Evolutionary conservation across 2,113 vertebrate species (phyloP), one percentile per base, ranked within the genome.

Genomic region (Manacus vitellinus): DNA sequence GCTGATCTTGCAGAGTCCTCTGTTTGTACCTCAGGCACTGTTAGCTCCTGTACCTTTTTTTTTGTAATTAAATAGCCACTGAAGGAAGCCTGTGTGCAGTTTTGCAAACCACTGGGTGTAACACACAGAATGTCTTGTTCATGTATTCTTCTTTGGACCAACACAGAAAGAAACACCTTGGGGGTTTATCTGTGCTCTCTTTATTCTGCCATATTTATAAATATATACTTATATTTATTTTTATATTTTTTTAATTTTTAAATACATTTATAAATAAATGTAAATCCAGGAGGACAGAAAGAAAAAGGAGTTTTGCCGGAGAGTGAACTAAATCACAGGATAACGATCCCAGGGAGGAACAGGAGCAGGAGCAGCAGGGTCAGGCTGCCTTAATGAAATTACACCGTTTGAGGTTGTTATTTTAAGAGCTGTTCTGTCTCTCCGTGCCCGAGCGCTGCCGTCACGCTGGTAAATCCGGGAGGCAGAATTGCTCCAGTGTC

Each of bases 361-460:
- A 56, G 0, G 20, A 93, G 37, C 68, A 51, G 84, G 52, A 63
- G 30, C 51, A 94, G 59, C 43, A 94, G 89, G 91, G 94, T 95
- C 96, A 95, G 66, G 70, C 76, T 92, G 20, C 58, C 76, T 74
- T 95, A 91, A 97, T 95, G 89, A 94, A 95, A 91, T 95, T 74
- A 81, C 80, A 56, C 20, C 1, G 2, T 91, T 85, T 72, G 74
- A 83, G 31, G 78, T 63, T 89, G 79, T 63, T 91, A 44, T 88
- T 87, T 79, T 75, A 73, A 76, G 81, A 95, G 61, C 83, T 75
- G 9, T 88, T 91, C 67, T 55, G 23, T 55, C 61, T 73, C 2
- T 1, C 75, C 5, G 6, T 87, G 88, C 79, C 95, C 46, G 73
- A 87, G 75, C 6, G 3, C 86, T 11, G 1, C 30, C 10, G 41